phyloP scores from a whole-genome alignment of 2,797 vertebrate genomes.

The Myioborus melanocephalus region DNA sequence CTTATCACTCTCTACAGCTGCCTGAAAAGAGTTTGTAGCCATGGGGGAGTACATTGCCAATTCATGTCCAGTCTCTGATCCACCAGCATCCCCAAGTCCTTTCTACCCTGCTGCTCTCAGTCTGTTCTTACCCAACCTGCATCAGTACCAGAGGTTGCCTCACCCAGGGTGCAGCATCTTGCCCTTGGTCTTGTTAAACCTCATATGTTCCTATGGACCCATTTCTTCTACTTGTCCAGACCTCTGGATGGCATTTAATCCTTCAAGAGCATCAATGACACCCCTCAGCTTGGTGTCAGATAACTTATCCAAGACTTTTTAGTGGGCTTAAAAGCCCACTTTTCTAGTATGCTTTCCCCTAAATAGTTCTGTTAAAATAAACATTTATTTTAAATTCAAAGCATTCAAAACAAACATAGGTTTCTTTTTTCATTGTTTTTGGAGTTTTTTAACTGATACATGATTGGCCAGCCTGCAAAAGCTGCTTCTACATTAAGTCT shows the following conservation, averaged over 20 bases:
- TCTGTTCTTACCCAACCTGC: not conserved
- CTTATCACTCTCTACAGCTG: too few relatives aligned
- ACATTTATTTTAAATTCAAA: not conserved
- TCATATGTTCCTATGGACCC: not conserved
- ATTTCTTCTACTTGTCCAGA: not conserved
- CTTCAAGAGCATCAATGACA: not conserved
- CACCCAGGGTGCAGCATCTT: not conserved
- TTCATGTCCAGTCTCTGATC: not conserved
- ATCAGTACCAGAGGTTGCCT: rapidly evolving
- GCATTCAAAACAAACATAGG: not conserved
- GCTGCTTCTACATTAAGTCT: not conserved
- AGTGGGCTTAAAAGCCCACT: not conserved
- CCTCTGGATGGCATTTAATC: not conserved
- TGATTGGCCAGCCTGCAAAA: not conserved
- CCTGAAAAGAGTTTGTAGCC: not conserved
- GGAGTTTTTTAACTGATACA: rapidly evolving
- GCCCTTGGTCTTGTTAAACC: not conserved
- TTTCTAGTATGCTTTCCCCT: not conserved
- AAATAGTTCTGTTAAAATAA: not conserved
- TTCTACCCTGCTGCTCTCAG: not conserved
- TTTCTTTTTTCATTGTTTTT: not conserved
- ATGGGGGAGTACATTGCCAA: not conserved
- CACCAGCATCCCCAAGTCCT: not conserved
- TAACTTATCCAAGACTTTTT: not conserved
- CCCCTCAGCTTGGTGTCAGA: not conserved